Evolutionary conservation across 2,888 invertebrate species (phyloP).

Genomic region (Tromatobia lineatoria): DNA sequence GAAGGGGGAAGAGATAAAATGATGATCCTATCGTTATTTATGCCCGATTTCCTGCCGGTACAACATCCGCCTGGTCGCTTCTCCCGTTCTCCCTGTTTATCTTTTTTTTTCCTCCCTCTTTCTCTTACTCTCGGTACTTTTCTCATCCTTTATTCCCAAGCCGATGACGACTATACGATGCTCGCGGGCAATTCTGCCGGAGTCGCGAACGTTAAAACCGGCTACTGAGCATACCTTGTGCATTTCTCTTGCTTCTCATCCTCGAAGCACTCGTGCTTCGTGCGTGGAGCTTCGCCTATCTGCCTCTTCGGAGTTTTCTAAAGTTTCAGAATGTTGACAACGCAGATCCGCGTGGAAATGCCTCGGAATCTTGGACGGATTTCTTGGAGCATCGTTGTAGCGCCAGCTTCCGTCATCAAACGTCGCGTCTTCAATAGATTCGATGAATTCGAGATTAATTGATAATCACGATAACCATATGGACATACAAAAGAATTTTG

Average conservation of each 20-base stretch:
- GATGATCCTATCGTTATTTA: conserved; percentile 69
- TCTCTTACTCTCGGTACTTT: neutral
- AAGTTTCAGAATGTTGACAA: neutral
- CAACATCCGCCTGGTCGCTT: conserved; percentile 62
- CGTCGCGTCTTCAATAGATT: neutral
- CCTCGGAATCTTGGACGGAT: neutral
- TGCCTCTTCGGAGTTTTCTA: neutral
- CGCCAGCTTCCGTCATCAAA: neutral
- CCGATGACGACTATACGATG: conserved; percentile 20
- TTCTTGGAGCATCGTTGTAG: neutral
- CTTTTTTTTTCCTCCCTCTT: conserved; percentile 15
- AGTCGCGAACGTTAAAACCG: conserved; percentile 25
- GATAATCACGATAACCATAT: neutral
- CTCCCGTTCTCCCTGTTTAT: conserved; percentile 51
- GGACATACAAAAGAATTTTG: neutral
- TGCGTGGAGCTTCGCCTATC: neutral
- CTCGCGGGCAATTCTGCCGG: conserved; percentile 39
- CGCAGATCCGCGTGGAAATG: neutral
- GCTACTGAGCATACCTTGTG: conserved; percentile 28
- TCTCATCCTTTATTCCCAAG: conserved; percentile 4
- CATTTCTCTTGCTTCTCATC: conserved; percentile 29
- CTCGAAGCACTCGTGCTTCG: neutral
- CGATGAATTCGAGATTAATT: neutral
- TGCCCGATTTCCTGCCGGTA: conserved; percentile 71
- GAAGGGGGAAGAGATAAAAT: conserved; percentile 44